Conservation (phyloP, 1,140 invertebrate genomes). For the Acyrthosiphon pisum region DNA sequence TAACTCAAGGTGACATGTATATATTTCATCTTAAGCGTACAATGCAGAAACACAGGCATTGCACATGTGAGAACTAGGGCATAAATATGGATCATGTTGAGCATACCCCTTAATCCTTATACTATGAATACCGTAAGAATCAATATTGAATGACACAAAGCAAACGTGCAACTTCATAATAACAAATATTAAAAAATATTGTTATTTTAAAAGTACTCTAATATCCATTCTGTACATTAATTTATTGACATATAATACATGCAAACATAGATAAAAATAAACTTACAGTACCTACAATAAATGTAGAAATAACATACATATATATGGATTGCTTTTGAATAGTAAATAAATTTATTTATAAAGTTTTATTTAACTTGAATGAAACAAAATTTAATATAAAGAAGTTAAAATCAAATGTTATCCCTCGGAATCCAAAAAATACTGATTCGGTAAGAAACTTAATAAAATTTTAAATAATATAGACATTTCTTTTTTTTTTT, state of each 20-base stretch:
- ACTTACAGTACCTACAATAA: background rate
- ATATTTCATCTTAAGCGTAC: no score
- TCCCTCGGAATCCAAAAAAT: no score
- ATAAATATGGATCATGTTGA: no score
- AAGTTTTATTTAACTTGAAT: no score
- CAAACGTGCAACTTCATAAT: slow-evolving; percentile 39
- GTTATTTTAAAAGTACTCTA: background rate
- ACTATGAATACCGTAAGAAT: background rate
- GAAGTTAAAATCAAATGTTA: no score
- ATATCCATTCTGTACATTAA: background rate
- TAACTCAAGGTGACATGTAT: no score
- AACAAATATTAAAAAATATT: slow-evolving; percentile 23
- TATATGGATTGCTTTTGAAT: background rate
- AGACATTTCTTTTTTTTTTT: background rate
- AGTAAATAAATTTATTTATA: background rate
- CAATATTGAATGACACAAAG: slow-evolving; percentile 9
- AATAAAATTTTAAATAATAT: background rate
- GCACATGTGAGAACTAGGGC: no score
- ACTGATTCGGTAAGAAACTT: background rate
- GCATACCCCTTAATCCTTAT: background rate
- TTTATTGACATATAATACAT: background rate
- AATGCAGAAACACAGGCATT: no score
- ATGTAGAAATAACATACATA: background rate
- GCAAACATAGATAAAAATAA: slow-evolving; percentile 1
- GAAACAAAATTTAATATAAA: no score